Evolutionary conservation across 2,113 vertebrate genomes (phyloP).

Genomic region (Perognathus longimembris): DNA sequence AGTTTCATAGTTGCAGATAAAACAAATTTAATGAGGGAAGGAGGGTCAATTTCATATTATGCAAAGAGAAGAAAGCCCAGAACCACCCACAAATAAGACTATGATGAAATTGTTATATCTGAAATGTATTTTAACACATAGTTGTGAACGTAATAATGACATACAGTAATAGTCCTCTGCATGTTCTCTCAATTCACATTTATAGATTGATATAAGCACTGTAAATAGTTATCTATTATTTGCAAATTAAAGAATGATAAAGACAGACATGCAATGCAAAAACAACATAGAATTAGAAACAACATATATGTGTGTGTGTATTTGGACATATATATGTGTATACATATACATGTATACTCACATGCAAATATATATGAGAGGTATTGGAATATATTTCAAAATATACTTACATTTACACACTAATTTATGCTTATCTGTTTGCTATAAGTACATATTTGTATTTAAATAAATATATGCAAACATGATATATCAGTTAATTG

Average conservation of each 20-base stretch:
- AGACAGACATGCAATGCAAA: background rate
- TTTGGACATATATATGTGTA: too few relatives aligned
- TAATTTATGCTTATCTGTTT: background rate
- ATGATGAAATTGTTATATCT: background rate
- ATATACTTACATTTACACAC: too few relatives aligned
- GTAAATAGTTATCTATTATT: background rate
- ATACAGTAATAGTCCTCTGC: background rate
- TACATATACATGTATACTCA: background rate
- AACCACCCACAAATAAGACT: background rate
- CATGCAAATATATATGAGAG: too few relatives aligned
- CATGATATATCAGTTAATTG: background rate
- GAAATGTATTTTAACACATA: background rate
- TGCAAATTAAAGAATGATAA: background rate
- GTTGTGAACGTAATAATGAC: background rate
- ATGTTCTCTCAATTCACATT: background rate
- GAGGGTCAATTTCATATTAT: background rate
- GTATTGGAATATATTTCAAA: too few relatives aligned
- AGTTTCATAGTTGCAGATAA: background rate
- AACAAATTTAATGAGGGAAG: background rate
- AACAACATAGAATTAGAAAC: background rate
- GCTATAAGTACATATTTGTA: background rate
- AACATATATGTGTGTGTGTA: too few relatives aligned
- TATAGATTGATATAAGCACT: background rate
- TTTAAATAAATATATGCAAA: background rate
- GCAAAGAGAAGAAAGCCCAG: background rate